Evolutionary conservation across 2,797 vertebrate genomes (phyloP), one percentile per base, ranked within the genome.

Genomic region (Champsocephalus gunnari): DNA sequence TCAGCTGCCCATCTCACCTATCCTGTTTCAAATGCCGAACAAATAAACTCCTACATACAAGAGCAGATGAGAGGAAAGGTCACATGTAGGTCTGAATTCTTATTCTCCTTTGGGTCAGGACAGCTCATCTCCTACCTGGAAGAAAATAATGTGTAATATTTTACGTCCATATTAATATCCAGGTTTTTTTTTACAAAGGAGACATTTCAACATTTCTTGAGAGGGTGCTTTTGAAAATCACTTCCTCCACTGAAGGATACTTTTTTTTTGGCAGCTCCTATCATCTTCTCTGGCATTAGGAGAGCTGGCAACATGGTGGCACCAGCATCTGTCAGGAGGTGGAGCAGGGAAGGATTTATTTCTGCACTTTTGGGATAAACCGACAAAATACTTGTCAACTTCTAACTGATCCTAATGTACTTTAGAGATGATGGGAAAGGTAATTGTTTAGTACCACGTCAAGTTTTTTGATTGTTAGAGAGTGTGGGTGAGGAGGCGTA

Each of bases 281-380:
- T 77, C 72, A 63, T 79, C 86, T 75, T 73, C 38, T 34, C 66
- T 72, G 80, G 73, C 68, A 79, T 65, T 66, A 74, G 67, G 70
- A 81, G 56, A 67, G 72, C 72, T 90, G 91, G 90, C 90, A 89
- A 59, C 87, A 71, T 60, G 82, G 87, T 81, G 79, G 80, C 81
- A 79, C 66, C 71, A 69, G 81, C 92, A 92, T 92, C 89, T 91
- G 91, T 84, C 84, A 84, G 81, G 85, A 72, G 71, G 70, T 12
- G 54, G 72, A 80, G 66, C 64, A 88, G 79, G 67, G 71, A 19
- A 38, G 32, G 81, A 80, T 88, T 87, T 77, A 81, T 69, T 78
- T 55, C 73, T 55, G 28, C 66, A 79, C 71, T 71, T 87, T 77
- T 72, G 73, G 44, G 57, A 81, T 65, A 62, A 75, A 71, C 65